phyloP scores from a whole-genome alignment of 2,888 invertebrate genomes.

The Watsonalla binaria region DNA sequence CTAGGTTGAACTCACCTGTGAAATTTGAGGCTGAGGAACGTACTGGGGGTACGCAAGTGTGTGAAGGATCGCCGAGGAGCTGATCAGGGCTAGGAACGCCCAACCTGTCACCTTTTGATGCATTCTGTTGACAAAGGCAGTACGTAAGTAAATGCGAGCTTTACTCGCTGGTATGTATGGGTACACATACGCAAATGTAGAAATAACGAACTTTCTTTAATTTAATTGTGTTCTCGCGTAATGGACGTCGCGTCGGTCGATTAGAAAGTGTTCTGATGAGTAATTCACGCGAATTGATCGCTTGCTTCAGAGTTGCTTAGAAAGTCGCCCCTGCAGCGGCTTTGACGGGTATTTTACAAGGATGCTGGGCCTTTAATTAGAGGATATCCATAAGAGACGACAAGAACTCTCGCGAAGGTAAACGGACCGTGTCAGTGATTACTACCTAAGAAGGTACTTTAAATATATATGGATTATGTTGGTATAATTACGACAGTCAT shows the following conservation, averaged over 20 bases:
- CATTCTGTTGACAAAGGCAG: constrained; percentile 67
- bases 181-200: constrained; percentile 10
- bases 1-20: constrained; percentile 49
- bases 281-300: constrained; percentile 71
- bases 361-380: constrained; percentile 51
- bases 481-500: too few species aligned
- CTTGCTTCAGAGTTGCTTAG: constrained; percentile 63
- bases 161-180: background rate
- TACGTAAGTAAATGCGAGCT: constrained; percentile 26
- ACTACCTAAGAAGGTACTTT: too few species aligned
- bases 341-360: constrained; percentile 53
- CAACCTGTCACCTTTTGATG: constrained; percentile 82
- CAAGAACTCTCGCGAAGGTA: background rate
- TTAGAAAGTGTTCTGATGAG: constrained; percentile 76
- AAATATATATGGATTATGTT: too few species aligned
- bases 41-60: constrained; percentile 83
- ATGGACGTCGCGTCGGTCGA: constrained; percentile 45
- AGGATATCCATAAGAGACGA: constrained; percentile 24
- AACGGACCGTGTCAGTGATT: background rate
- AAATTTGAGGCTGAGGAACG: constrained; percentile 62
- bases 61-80: constrained; percentile 82
- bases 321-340: constrained; percentile 60
- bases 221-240: constrained; percentile 54
- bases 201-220: constrained; percentile 34
- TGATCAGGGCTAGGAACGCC: constrained; percentile 83